A percentile compares a stretch with the other conserved stretches of the same genome.
phyloP scores from a whole-genome alignment of 2,113 vertebrate species.

The Erythrocercus mccallii region DNA sequence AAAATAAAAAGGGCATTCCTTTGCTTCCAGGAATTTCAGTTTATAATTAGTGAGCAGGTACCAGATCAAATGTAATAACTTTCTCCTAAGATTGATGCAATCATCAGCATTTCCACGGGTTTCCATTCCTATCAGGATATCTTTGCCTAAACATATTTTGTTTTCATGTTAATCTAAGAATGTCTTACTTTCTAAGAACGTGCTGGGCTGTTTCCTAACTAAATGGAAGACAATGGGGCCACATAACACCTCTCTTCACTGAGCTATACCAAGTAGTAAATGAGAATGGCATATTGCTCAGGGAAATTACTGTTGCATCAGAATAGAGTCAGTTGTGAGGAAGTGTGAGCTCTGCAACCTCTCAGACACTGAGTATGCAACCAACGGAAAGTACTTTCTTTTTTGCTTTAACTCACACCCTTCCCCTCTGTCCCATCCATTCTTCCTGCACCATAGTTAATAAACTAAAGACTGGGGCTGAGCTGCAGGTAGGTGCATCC shows the following conservation, averaged over 20 bases:
- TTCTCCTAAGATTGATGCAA: not conserved
- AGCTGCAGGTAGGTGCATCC: not conserved
- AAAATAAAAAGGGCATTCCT: not conserved
- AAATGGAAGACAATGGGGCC: not conserved
- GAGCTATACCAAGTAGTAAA: not conserved
- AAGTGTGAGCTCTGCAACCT: not conserved
- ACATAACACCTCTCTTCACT: not conserved
- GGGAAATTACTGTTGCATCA: not conserved
- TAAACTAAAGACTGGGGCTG: not conserved
- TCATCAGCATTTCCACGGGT: not conserved
- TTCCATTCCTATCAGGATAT: not conserved
- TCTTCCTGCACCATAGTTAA: not conserved
- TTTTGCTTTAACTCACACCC: not conserved
- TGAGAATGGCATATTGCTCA: not conserved
- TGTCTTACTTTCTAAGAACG: not conserved
- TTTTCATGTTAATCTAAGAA: not conserved
- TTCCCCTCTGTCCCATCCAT: not conserved
- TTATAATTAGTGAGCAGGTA: not conserved
- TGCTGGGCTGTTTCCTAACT: not conserved
- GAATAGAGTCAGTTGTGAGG: not conserved
- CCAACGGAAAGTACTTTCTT: not conserved
- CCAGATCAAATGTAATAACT: not conserved
- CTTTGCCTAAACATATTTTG: not conserved
- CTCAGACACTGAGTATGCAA: fast-evolving
- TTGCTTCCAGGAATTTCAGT: not conserved